Conservation (phyloP, 2,113 vertebrate genomes). For the Podocnemis expansa region DNA sequence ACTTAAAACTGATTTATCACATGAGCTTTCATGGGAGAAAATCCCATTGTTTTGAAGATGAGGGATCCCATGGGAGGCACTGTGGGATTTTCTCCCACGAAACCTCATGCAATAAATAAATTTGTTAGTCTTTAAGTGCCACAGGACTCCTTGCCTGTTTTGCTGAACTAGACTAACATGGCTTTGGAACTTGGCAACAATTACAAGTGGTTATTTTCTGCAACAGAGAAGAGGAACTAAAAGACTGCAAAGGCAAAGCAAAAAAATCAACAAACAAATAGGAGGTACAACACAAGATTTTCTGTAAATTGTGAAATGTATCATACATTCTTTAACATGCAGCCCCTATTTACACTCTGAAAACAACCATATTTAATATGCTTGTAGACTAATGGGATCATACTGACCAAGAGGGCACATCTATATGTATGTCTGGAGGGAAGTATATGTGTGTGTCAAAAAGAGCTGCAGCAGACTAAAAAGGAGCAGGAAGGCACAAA, state of each 20-base stretch:
- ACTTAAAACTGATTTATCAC: too few relatives aligned
- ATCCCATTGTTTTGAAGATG: too few relatives aligned
- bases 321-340: not conserved
- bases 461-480: not conserved
- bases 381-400: not conserved
- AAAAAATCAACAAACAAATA: not conserved
- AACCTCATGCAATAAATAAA: too few relatives aligned
- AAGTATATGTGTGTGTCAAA: not conserved
- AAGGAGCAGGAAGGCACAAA: not conserved
- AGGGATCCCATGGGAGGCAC: too few relatives aligned
- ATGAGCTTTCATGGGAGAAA: too few relatives aligned
- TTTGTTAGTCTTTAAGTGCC: too few relatives aligned
- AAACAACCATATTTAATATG: not conserved
- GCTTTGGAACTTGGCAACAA: too few relatives aligned
- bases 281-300: not conserved
- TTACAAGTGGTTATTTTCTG: not conserved
- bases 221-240: not conserved
- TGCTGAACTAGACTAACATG: too few relatives aligned
- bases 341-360: not conserved
- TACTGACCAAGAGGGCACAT: not conserved
- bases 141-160: too few relatives aligned
- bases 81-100: too few relatives aligned
- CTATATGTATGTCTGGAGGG: not conserved
- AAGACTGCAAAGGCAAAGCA: not conserved
- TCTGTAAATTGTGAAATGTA: not conserved